Conservation (phyloP, 2,888 invertebrate species). For the Eumerus sabulonum region DNA sequence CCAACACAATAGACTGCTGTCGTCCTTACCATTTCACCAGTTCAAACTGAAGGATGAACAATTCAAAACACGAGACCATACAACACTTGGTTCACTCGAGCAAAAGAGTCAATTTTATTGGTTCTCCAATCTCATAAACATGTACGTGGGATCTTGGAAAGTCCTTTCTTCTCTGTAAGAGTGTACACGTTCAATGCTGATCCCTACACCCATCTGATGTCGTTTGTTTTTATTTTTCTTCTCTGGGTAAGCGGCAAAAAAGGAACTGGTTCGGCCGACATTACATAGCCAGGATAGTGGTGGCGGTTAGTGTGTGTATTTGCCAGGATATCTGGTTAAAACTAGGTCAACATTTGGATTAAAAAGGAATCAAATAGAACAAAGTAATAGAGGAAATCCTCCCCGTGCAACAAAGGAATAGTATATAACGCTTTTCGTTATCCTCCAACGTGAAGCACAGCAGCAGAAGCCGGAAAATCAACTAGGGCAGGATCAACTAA, state of each 20-base stretch:
- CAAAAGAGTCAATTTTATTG: conserved; percentile 23
- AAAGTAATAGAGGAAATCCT: conserved; percentile 63
- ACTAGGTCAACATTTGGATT: conserved; percentile 64
- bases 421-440: too few relatives aligned
- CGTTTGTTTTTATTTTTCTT: too few relatives aligned
- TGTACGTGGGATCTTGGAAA: background rate
- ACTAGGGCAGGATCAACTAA: conserved; percentile 5
- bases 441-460: background rate
- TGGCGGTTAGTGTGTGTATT: background rate
- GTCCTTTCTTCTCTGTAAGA: conserved; percentile 14
- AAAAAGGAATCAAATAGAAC: conserved; percentile 56
- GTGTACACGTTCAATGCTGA: conserved; percentile 12
- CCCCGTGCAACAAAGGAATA: conserved; percentile 32
- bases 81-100: too few relatives aligned
- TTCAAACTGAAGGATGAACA: too few relatives aligned
- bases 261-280: background rate
- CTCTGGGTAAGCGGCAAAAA: background rate
- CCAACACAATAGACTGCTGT: too few relatives aligned
- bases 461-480: background rate
- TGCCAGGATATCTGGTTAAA: conserved; percentile 20
- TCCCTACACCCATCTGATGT: too few relatives aligned
- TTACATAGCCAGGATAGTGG: too few relatives aligned
- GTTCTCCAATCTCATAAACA: conserved; percentile 21
- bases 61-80: too few relatives aligned
- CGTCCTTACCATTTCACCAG: too few relatives aligned